Conservation (phyloP, 2,113 vertebrate genomes). For the Heterotilapia buettikoferi region DNA sequence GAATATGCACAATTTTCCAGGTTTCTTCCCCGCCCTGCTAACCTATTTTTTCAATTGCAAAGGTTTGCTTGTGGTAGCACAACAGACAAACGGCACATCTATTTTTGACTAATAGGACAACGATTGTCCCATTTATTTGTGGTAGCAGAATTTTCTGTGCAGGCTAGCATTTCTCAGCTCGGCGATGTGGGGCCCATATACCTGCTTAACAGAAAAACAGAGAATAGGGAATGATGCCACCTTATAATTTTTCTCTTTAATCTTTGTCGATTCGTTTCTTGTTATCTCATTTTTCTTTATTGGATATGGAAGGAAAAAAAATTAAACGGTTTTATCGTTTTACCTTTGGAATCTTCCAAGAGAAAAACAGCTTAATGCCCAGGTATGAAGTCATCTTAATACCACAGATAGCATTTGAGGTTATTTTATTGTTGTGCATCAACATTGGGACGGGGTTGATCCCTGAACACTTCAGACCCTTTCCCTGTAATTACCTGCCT, state of each 20-base stretch:
- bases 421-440: slow-evolving; percentile 40
- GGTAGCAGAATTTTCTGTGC: slow-evolving; percentile 48
- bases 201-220: not conserved
- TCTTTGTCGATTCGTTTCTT: not conserved
- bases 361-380: not conserved
- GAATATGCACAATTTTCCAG: slow-evolving; percentile 51
- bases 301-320: not conserved
- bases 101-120: slow-evolving; percentile 67
- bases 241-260: not conserved
- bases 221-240: not conserved
- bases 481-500: slow-evolving; percentile 73
- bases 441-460: slow-evolving; percentile 42
- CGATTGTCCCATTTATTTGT: slow-evolving; percentile 65
- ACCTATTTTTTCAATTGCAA: slow-evolving; percentile 64
- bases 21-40: slow-evolving; percentile 62
- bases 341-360: not conserved
- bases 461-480: slow-evolving; percentile 47
- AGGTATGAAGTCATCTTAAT: slow-evolving; percentile 1
- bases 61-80: slow-evolving; percentile 60
- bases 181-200: not conserved
- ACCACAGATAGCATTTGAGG: not conserved
- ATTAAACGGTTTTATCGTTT: not conserved
- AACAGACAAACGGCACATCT: slow-evolving; percentile 63
- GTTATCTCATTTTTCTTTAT: not conserved
- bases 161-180: slow-evolving; percentile 35